Evolutionary conservation across 2,888 invertebrate species (phyloP), one percentile per base, ranked within the genome.

Genomic region (Bugulina stolonifera): DNA sequence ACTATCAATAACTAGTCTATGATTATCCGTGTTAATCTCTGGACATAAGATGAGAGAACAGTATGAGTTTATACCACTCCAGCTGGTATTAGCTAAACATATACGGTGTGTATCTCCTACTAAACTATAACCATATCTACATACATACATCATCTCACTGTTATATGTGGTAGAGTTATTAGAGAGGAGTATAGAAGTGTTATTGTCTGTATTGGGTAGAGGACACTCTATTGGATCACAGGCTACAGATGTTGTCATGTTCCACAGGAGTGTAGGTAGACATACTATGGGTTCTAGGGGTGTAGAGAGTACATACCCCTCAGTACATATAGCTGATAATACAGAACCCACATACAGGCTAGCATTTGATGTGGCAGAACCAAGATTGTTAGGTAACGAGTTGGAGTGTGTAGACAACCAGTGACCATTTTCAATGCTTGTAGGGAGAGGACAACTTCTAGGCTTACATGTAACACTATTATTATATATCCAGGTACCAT

Each of bases 151-250:
- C 3, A 64, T 34, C 29, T 64, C 64, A 64, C 27, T 27, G 3
- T 10, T 10, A 25, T 25, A 32, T 29, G 5, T 18, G 64, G 32
- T 64, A 25, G 29, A 25, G 18, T 64, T 64, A 14, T 10, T 64
- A 25, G 32, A 10, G 25, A 32, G 10, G 22, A 29, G 64, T 34
- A 64, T 18, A 43, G 43, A 64, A 32, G 22, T 64, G 64, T 29
- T 32, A 32, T 64, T 27, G 10, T 32, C 64, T 25, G 64, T 14
- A 32, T 2, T 32, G 18, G 27, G 27, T 10, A 32, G 14, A 29
- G 64, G 64, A 64, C 64, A 64, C 2, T 14, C 2, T 5, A 64
- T 64, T 5, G 27, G 29, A 25, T 64, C 32, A 64, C 64, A 64
- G 27, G 5, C 18, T 64, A 27, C 25, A 3, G 27, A 10, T 25